Percentiles rank a stretch among this genome's conserved stretches.
Evolutionary conservation across 2,113 vertebrate genomes (phyloP).

Genomic region (Peromyscus maniculatus): DNA sequence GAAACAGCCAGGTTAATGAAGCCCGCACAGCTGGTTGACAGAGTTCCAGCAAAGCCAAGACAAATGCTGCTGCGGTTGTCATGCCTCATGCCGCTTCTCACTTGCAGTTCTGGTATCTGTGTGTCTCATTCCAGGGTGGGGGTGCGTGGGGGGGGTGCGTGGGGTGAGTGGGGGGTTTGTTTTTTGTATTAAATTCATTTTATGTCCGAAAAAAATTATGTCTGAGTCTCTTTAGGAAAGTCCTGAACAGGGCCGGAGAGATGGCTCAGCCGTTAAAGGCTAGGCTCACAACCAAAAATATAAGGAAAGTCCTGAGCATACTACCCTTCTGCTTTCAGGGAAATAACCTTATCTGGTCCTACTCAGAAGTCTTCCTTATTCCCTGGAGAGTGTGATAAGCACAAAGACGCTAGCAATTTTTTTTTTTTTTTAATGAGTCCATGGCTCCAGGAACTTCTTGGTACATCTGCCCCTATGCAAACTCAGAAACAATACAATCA

Average conservation of each 20-base stretch:
- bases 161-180: no score
- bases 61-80: no score
- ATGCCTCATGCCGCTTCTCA: no score
- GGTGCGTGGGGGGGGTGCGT: no score
- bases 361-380: neutral
- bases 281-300: no score
- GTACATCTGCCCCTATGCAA: neutral
- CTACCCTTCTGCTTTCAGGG: neutral
- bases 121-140: neutral
- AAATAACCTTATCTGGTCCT: neutral
- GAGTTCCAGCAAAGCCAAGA: no score
- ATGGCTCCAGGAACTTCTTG: neutral
- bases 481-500: neutral
- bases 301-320: neutral
- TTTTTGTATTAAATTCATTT: neutral
- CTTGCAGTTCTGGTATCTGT: no score
- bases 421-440: neutral
- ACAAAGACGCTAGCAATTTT: neutral
- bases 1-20: no score
- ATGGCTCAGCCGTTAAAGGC: no score
- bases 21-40: no score
- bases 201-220: neutral
- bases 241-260: neutral
- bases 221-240: neutral
- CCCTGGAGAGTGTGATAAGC: neutral